These are phyloP conservation scores for Eupithecia vulgata DNA, from an alignment of 2,888 invertebrate genomes.

Conservation along the genomic window DNA sequence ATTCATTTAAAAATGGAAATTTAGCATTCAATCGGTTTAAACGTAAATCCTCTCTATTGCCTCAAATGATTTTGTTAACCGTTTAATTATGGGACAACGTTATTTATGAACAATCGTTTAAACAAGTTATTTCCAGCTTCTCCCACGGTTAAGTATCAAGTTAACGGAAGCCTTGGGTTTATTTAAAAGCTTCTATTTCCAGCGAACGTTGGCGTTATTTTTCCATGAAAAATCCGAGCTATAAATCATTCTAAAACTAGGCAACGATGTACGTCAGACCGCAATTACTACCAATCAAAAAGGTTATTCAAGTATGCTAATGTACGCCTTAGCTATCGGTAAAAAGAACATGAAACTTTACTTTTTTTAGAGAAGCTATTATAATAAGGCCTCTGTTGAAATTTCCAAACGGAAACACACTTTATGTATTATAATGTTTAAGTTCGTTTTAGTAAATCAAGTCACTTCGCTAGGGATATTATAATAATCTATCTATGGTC, in stretches of 20 bases:
- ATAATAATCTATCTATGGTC: neutral
- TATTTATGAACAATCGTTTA: neutral
- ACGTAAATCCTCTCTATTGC: neutral
- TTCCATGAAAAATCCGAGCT: slow-evolving; percentile 28
- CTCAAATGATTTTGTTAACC: neutral
- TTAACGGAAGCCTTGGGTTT: neutral
- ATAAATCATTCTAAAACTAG: slow-evolving; percentile 43
- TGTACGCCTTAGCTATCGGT: neutral
- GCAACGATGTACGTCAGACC: slow-evolving; percentile 43
- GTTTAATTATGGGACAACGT: neutral
- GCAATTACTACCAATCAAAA: slow-evolving; percentile 30
- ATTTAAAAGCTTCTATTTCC: slow-evolving; percentile 11
- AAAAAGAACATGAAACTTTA: neutral
- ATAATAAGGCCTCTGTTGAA: neutral
- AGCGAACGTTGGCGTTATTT: slow-evolving; percentile 5
- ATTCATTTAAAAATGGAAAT: neutral
- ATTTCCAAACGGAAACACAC: neutral
- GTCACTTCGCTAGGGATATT: neutral
- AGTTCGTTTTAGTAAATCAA: neutral
- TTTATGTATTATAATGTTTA: neutral
- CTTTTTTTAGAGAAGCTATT: neutral
- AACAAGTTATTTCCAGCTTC: neutral
- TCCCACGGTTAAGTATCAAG: neutral
- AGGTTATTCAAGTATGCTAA: neutral
- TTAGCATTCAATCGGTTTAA: neutral